phyloP scores from a whole-genome alignment of 2,797 vertebrate species.

The Propithecus perrieri region DNA sequence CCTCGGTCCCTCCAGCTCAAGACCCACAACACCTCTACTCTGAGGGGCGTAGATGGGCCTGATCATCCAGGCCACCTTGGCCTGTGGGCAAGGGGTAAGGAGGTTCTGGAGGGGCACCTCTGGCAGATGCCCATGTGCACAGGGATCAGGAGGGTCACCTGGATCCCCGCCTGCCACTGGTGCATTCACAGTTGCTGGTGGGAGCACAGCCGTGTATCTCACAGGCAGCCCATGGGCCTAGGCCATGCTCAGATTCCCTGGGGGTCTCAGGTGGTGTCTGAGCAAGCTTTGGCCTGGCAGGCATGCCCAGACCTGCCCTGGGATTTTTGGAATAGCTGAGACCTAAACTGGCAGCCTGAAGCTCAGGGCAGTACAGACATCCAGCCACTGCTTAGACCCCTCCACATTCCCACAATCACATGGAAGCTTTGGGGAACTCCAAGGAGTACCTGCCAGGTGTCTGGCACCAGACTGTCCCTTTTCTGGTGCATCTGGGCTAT shows the following conservation, averaged over 20 bases:
- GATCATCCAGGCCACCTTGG: neutral
- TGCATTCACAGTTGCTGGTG: neutral
- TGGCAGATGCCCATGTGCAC: neutral
- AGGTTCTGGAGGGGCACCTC: neutral
- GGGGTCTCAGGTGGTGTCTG: conserved; percentile 59
- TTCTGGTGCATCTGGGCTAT: neutral
- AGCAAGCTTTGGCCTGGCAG: conserved; percentile 38
- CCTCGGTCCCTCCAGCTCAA: neutral
- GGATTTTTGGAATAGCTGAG: conserved; percentile 78
- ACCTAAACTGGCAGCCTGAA: conserved; percentile 37
- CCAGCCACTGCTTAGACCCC: conserved; percentile 26
- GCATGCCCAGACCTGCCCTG: conserved; percentile 79
- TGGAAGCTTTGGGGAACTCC: neutral
- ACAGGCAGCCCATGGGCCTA: neutral
- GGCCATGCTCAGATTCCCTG: neutral
- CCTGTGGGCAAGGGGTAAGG: neutral
- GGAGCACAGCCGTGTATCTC: neutral
- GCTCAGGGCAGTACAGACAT: conserved; percentile 29
- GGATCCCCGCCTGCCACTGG: neutral
- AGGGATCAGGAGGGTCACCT: neutral
- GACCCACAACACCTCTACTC: neutral
- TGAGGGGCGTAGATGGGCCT: neutral
- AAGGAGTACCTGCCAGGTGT: neutral
- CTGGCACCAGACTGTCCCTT: conserved; percentile 15
- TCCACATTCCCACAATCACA: neutral